These are phyloP conservation scores for Tridacna gigas DNA, from an alignment of 2,888 invertebrate genomes.

Conservation along the genomic window DNA sequence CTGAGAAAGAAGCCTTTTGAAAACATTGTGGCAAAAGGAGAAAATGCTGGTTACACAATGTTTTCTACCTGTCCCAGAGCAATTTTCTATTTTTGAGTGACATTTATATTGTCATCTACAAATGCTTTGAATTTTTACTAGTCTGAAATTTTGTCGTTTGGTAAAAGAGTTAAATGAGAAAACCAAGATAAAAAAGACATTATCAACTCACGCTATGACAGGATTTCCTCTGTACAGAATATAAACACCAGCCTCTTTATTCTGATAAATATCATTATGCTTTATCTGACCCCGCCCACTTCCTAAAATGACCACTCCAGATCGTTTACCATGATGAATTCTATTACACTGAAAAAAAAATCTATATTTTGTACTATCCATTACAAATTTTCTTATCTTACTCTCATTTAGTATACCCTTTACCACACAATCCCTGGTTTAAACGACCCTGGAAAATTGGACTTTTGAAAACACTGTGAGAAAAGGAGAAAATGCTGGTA, in stretches of 20 bases:
- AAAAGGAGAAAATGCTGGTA: background rate
- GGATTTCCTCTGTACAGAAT: constrained; percentile 81
- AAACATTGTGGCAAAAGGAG: too few species aligned
- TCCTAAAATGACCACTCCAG: constrained; percentile 81
- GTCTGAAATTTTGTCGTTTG: background rate
- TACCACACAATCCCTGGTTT: background rate
- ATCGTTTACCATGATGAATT: constrained; percentile 82
- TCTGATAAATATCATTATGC: constrained; percentile 81
- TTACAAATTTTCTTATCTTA: too few species aligned
- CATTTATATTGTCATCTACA: too few species aligned
- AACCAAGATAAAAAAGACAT: background rate
- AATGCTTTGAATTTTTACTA: too few species aligned
- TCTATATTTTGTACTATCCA: too few species aligned
- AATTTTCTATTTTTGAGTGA: too few species aligned
- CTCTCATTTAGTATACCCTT: too few species aligned
- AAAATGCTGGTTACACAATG: too few species aligned
- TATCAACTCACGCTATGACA: constrained; percentile 72
- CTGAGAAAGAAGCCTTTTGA: too few species aligned
- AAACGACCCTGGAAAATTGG: background rate
- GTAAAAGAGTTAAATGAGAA: background rate
- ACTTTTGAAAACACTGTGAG: background rate
- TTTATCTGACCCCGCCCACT: constrained; percentile 80
- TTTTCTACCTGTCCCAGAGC: too few species aligned
- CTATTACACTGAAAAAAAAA: constrained; percentile 74
- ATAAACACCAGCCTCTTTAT: constrained; percentile 82